Percentiles rank a stretch among this genome's conserved stretches.
Conservation (phyloP, 2,797 vertebrate species). For the Platalea minor region DNA sequence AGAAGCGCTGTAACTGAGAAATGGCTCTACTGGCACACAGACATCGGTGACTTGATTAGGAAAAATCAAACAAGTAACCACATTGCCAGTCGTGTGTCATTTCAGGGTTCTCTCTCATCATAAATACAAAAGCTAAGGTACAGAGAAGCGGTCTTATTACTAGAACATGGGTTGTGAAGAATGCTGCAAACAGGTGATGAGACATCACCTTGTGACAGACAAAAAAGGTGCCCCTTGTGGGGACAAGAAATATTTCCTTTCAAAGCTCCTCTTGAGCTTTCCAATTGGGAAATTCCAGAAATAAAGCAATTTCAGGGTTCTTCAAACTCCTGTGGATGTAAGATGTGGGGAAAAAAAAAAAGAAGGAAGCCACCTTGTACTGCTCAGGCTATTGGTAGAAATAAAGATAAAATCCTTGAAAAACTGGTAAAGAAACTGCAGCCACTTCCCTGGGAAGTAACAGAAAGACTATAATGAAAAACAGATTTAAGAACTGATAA, state of each 20-base stretch:
- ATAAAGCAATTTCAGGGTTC: background rate
- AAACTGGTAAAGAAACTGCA: background rate
- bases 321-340: background rate
- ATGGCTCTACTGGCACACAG: background rate
- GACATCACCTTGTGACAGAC: background rate
- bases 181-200: background rate
- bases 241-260: background rate
- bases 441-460: background rate
- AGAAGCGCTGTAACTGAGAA: background rate
- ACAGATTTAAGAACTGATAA: background rate
- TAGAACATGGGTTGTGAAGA: background rate
- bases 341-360: background rate
- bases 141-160: background rate
- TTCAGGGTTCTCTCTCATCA: background rate
- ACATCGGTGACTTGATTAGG: background rate
- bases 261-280: background rate
- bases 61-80: background rate
- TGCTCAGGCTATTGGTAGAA: background rate
- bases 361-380: background rate
- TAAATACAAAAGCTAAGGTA: background rate
- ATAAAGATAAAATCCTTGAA: background rate
- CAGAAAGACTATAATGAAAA: background rate
- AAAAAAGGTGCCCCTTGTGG: background rate
- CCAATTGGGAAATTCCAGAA: background rate
- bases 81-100: fast-evolving